Evolutionary conservation across 2,113 vertebrate species (phyloP).

Genomic region (Pampusana beccarii): DNA sequence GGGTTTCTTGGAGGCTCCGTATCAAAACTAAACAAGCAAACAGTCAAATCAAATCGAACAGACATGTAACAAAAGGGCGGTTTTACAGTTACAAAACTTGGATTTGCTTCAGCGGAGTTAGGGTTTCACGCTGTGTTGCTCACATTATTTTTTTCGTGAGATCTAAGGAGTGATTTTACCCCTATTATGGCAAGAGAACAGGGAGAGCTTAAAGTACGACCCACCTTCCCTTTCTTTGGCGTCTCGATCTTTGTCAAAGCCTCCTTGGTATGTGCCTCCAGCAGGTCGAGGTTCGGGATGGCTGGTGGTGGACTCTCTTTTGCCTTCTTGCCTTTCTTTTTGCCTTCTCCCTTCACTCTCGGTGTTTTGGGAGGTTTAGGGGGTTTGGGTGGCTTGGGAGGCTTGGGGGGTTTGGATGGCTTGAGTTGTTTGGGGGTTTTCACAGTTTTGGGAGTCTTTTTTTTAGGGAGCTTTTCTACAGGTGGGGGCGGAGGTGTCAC

Average conservation of each 20-base stretch:
- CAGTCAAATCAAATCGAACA: background rate
- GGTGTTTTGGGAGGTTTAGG: constrained; percentile 76
- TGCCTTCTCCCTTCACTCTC: constrained; percentile 91
- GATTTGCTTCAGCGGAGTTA: background rate
- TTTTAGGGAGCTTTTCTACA: constrained; percentile 78
- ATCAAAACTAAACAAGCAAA: background rate
- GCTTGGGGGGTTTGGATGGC: constrained; percentile 84
- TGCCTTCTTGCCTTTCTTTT: constrained; percentile 90
- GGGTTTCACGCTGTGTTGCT: background rate
- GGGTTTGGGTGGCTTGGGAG: constrained; percentile 82
- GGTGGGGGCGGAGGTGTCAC: background rate
- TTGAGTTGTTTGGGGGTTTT: constrained; percentile 84
- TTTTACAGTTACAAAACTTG: background rate
- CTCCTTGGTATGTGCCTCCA: constrained; percentile 95
- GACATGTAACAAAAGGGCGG: background rate
- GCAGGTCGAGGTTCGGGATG: constrained; percentile 89
- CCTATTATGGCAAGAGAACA: background rate
- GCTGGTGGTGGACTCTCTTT: constrained; percentile 85
- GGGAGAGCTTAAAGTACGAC: background rate
- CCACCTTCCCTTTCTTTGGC: constrained; percentile 91
- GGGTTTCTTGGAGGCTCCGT: background rate
- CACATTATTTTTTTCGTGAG: background rate
- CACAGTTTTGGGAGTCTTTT: constrained; percentile 81
- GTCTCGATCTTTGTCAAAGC: constrained; percentile 94
- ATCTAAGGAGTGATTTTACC: background rate